Evolutionary conservation across 2,888 invertebrate genomes (phyloP).

Genomic region (Miltochrista miniata): DNA sequence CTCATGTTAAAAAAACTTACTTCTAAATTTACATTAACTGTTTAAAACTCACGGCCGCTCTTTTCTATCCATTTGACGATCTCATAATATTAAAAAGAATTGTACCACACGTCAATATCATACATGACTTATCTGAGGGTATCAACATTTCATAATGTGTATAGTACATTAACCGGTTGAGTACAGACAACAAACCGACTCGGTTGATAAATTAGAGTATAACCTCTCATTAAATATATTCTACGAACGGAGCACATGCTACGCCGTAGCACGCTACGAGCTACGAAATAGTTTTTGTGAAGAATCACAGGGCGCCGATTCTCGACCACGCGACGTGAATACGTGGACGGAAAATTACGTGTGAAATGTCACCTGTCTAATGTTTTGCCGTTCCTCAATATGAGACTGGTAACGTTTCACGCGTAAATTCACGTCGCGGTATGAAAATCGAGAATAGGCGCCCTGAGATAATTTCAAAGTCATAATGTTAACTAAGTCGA

Average conservation of each 20-base stretch:
- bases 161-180: constrained; percentile 29
- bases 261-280: constrained; percentile 49
- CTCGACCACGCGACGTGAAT: no score
- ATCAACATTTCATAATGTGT: constrained; percentile 34
- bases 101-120: constrained; percentile 29
- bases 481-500: constrained; percentile 73
- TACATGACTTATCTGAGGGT: constrained; percentile 26
- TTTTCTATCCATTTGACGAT: no score
- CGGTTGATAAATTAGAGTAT: constrained; percentile 1
- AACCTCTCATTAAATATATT: background rate
- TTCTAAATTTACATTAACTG: no score
- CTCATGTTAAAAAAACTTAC: no score
- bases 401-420: no score
- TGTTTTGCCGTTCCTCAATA: no score
- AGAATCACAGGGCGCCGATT: no score
- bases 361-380: no score
- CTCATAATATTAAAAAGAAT: background rate
- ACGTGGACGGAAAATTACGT: no score
- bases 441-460: no score
- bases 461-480: constrained; percentile 54
- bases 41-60: no score
- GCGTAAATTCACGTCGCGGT: no score
- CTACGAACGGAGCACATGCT: constrained; percentile 10
- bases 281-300: constrained; percentile 41
- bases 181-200: constrained; percentile 10